Evolutionary conservation across 2,797 vertebrate species (phyloP).

Genomic region (Morelia viridis): DNA sequence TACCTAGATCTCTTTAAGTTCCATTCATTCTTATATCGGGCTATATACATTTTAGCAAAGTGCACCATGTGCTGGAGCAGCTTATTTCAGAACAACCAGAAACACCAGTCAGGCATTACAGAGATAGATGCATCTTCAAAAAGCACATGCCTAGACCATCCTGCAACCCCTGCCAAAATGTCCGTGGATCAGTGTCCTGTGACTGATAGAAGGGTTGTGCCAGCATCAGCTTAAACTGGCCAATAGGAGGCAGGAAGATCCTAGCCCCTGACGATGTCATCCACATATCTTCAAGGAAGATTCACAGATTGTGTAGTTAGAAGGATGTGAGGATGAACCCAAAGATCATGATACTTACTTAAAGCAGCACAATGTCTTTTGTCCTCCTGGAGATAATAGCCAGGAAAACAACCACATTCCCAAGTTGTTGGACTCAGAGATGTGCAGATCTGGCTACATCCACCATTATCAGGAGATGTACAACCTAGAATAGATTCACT

Average conservation of each 20-base stretch:
- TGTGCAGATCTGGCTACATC: constrained; percentile 88
- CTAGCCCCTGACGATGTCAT: background rate
- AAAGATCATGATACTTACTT: constrained; percentile 69
- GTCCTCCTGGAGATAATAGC: constrained; percentile 84
- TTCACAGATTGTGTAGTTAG: background rate
- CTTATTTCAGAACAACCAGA: background rate
- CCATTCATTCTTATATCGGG: background rate
- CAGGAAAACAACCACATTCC: constrained; percentile 87
- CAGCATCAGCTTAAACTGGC: background rate
- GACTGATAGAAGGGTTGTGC: background rate
- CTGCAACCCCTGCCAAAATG: background rate
- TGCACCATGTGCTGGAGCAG: background rate
- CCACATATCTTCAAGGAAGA: background rate
- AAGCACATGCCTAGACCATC: background rate
- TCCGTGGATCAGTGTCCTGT: background rate
- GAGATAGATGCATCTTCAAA: background rate
- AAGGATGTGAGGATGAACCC: background rate
- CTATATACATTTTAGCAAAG: background rate
- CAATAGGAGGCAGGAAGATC: background rate
- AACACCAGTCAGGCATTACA: background rate
- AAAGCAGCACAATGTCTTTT: constrained; percentile 80
- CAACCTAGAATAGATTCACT: constrained; percentile 79
- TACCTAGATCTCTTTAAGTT: background rate
- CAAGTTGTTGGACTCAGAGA: constrained; percentile 75
- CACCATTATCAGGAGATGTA: constrained; percentile 85